phyloP scores from a whole-genome alignment of 2,797 vertebrate genomes.

The Corythornis leucogaster region DNA sequence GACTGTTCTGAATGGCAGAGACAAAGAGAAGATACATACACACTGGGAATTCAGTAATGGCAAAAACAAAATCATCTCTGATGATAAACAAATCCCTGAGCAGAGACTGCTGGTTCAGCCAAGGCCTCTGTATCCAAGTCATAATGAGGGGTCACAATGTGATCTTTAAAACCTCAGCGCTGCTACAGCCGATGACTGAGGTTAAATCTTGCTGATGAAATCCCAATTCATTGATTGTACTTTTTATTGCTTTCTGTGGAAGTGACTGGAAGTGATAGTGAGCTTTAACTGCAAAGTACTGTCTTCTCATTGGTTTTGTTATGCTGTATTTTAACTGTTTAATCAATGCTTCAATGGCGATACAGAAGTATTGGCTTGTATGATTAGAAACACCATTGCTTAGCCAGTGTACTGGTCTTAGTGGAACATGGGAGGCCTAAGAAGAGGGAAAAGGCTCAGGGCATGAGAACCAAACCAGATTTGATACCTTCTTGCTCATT shows the following conservation, averaged over 20 bases:
- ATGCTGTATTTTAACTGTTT: background rate
- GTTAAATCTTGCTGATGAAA: conserved; percentile 42
- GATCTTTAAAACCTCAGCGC: background rate
- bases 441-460: background rate
- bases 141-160: accelerated
- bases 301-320: background rate
- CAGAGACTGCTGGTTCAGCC: background rate
- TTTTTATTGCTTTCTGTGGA: conserved; percentile 9
- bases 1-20: conserved; percentile 4
- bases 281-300: background rate
- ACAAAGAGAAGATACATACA: background rate
- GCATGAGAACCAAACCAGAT: background rate
- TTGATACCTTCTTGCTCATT: background rate
- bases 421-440: accelerated
- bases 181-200: background rate
- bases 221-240: conserved; percentile 19
- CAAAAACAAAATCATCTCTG: background rate
- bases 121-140: background rate
- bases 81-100: background rate
- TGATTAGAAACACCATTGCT: background rate
- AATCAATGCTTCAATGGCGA: background rate
- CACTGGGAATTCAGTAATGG: background rate
- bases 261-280: background rate
- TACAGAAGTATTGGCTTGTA: background rate
- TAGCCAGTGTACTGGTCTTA: background rate